Evolutionary conservation across 1,140 invertebrate species (phyloP).

Genomic region (Steinernema khuongi): DNA sequence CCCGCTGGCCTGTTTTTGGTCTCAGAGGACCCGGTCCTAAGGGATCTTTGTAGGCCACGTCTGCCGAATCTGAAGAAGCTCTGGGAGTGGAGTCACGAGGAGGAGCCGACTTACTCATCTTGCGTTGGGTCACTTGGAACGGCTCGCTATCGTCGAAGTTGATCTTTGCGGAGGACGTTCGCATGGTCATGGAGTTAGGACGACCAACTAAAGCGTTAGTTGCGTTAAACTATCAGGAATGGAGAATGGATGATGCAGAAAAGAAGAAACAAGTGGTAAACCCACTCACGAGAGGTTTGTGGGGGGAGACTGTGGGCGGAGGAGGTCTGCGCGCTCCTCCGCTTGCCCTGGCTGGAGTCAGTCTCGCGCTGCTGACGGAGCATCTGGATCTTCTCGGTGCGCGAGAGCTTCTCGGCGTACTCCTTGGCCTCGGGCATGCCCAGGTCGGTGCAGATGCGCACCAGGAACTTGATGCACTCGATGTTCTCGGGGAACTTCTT

Average conservation of each 20-base stretch:
- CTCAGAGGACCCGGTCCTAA: conserved; percentile 70
- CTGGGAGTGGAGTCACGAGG: conserved; percentile 11
- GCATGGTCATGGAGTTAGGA: conserved; percentile 22
- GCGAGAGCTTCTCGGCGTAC: conserved; percentile 74
- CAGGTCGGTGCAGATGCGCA: conserved; percentile 74
- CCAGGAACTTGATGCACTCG: conserved; percentile 70
- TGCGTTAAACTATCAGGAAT: not conserved
- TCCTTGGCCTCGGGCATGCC: conserved; percentile 74
- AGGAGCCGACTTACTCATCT: conserved; percentile 40
- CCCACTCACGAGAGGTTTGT: conserved; percentile 16
- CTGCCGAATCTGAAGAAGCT: conserved; percentile 55
- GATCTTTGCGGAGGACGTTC: conserved; percentile 13
- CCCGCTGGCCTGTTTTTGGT: conserved; percentile 70
- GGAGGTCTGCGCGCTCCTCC: conserved; percentile 29
- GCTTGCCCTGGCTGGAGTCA: conserved; percentile 46
- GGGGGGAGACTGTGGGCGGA: conserved; percentile 30
- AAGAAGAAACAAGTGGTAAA: conserved; percentile 16
- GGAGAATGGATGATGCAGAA: conserved; percentile 17
- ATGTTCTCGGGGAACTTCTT: conserved; percentile 54
- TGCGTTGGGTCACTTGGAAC: conserved; percentile 42
- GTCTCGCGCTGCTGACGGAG: conserved; percentile 62
- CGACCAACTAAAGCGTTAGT: conserved; percentile 20
- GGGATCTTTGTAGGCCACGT: conserved; percentile 70
- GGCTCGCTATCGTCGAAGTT: conserved; percentile 41
- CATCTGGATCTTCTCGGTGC: conserved; percentile 75